A percentile compares a stretch with the other conserved stretches of the same genome.
Evolutionary conservation across 2,113 vertebrate species (phyloP).

Genomic region (Cnemophilus loriae): DNA sequence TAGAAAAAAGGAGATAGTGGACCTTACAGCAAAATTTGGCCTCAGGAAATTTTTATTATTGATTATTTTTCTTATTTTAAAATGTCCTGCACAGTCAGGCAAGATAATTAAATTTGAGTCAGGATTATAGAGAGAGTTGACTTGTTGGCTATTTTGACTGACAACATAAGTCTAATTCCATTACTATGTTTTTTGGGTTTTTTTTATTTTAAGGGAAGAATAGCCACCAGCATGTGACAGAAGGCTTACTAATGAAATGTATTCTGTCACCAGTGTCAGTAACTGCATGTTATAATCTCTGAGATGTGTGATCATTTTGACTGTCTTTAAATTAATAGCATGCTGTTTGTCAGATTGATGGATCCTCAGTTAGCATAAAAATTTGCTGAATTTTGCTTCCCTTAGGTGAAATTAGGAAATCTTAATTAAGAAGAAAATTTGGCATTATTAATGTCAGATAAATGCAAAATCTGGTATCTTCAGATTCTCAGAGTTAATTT

Average conservation of each 20-base stretch:
- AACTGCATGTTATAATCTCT: not conserved
- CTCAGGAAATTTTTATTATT: not conserved
- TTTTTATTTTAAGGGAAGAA: not conserved
- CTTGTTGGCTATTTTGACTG: not conserved
- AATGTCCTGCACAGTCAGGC: not conserved
- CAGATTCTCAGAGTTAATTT: not conserved
- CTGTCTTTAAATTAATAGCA: slow-evolving; percentile 25
- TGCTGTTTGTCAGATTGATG: not conserved
- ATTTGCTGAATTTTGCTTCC: not conserved
- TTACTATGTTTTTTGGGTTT: not conserved
- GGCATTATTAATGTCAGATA: not conserved
- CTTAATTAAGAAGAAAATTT: not conserved
- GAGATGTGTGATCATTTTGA: slow-evolving; percentile 21
- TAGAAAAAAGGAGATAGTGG: not conserved
- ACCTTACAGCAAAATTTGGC: not conserved
- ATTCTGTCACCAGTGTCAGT: slow-evolving; percentile 23
- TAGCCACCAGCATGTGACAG: not conserved
- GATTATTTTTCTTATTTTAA: not conserved
- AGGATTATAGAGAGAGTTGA: not conserved
- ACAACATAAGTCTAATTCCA: not conserved
- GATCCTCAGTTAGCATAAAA: not conserved
- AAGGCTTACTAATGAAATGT: slow-evolving; percentile 38
- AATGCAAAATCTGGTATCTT: not conserved
- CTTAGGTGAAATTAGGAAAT: not conserved
- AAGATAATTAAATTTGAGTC: slow-evolving; percentile 1